Evolutionary conservation across 2,888 invertebrate species (phyloP), one percentile per base, ranked within the genome.

Genomic region (Enchytraeus crypticus): DNA sequence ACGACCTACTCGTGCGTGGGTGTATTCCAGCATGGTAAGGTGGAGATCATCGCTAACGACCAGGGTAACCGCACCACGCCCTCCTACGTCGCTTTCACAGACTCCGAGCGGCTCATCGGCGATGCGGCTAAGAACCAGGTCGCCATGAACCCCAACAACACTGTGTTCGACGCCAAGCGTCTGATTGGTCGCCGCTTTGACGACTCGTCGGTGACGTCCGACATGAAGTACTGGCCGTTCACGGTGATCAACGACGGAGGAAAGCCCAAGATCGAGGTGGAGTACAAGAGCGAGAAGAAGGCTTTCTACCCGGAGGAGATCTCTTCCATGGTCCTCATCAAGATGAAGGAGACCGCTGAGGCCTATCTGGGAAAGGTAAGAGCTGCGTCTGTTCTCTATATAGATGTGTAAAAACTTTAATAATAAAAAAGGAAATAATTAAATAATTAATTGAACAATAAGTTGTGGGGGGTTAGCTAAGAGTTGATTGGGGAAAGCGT

Each of bases 271-370:
- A 72, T 69, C 49, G 47, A 64, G 57, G 75, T n/a, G n/a, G n/a
- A n/a, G n/a, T 92, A 89, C 83, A 92, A 92, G 77, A 92, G 90
- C 51, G 92, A 92, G 80, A 81, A 81, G 62, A 95, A 93, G 79
- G 84, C 85, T 1, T 92, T 92, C 83, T 88, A 86, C 81, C 90
- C 92, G 0, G 92, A 92, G 80, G 92, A 92, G 82, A 86, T 92
- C 67, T 89, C 88, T 74, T 90, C 90, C 46, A 92, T 92, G 92
- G 90, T 92, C 57, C 83, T 93, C 64, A 87, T 85, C 30, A 92
- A 92, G 78, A 92, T 92, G 92, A 92, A 90, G 84, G 79, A 80
- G 71, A 79, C 75, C 26, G 82, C 82, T 43, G 81, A 82, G 65
- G 79, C 80, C n/a, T 81, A 80, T 68, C 73, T 81, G 57, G 95